These are phyloP conservation scores for Leptopilina syphax DNA, from an alignment of 2,888 invertebrate species.

Conservation along the genomic window DNA sequence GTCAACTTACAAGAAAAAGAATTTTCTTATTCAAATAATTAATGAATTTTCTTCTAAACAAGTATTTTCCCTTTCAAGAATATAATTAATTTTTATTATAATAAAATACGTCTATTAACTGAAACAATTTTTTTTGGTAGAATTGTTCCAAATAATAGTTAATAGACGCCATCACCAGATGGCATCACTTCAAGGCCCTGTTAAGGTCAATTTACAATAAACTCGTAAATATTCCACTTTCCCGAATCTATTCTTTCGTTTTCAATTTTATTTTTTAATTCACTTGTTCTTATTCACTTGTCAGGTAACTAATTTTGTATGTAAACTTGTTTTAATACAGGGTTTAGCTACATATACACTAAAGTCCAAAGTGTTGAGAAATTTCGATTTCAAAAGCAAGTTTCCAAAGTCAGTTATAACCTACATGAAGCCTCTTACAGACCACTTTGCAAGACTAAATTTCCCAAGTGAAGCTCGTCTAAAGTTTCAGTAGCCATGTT, in stretches of 20 bases:
- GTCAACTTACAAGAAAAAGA: constrained; percentile 18
- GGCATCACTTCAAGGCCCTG: too few species aligned
- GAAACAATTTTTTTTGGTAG: too few species aligned
- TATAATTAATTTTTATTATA: too few species aligned
- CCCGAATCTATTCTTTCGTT: too few species aligned
- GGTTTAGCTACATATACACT: neutral
- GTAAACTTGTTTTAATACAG: constrained; percentile 9
- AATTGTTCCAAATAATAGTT: too few species aligned
- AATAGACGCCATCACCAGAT: too few species aligned
- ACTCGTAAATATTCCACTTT: too few species aligned
- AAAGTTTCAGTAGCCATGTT: constrained; percentile 13
- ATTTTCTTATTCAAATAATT: neutral
- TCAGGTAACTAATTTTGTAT: neutral
- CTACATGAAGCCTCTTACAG: constrained; percentile 21
- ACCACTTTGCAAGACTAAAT: constrained; percentile 31
- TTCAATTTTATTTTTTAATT: neutral
- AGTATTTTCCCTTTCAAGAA: too few species aligned
- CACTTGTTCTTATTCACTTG: neutral
- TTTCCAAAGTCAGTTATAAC: constrained; percentile 34
- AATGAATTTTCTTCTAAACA: neutral
- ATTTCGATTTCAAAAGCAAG: constrained; percentile 15
- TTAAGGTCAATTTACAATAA: too few species aligned
- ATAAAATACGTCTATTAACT: too few species aligned
- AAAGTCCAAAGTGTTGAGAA: constrained; percentile 22
- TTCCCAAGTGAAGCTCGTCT: constrained; percentile 29